A percentile compares a stretch with the other conserved stretches of the same genome.
Conservation (phyloP, 1,140 invertebrate genomes). For the Arctopsyche grandis region DNA sequence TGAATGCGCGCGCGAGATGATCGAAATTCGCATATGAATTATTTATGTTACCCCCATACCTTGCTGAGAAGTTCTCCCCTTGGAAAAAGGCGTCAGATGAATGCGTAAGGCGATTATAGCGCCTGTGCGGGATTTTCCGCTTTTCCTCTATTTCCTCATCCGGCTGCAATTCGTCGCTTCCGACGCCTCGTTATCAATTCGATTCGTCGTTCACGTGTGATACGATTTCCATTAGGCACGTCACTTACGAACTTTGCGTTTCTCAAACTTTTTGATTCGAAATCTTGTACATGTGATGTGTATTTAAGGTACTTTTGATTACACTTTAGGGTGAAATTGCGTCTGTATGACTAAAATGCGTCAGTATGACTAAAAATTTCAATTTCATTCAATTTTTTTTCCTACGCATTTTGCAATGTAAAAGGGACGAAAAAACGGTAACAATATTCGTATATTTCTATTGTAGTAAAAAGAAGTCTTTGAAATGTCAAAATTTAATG, state of each 20-base stretch:
- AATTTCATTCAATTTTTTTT: too few relatives aligned
- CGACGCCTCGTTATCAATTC: background rate
- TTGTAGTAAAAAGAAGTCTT: too few relatives aligned
- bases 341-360: too few relatives aligned
- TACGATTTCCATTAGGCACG: background rate
- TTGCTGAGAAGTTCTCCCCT: background rate
- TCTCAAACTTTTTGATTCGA: background rate
- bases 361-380: too few relatives aligned
- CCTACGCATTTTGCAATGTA: too few relatives aligned
- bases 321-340: too few relatives aligned
- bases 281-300: background rate
- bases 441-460: too few relatives aligned
- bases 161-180: background rate
- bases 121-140: background rate
- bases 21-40: conserved; percentile 50
- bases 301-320: too few relatives aligned
- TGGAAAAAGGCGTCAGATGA: conserved; percentile 5
- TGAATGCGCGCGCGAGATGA: conserved; percentile 41
- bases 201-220: background rate
- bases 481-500: too few relatives aligned
- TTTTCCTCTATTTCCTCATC: background rate
- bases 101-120: conserved; percentile 36
- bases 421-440: too few relatives aligned
- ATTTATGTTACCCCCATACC: conserved; percentile 36
- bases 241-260: background rate